Base-by-base conservation (phyloP, 2,113 vertebrate genomes). In the Oxyura jamaicensis region DNA sequence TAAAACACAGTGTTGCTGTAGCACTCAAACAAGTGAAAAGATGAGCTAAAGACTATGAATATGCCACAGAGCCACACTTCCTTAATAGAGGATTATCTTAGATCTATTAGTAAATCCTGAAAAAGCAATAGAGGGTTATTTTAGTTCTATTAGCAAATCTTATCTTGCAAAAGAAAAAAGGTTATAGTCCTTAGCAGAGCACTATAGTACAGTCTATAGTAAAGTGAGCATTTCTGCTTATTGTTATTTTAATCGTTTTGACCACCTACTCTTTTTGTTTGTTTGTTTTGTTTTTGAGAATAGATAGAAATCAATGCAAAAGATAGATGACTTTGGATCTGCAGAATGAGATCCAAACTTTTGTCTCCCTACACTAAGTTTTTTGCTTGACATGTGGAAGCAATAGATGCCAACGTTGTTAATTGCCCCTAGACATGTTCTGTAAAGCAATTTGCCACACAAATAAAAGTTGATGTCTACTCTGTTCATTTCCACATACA, bases 21-120 rank as follows among this genome's bases (percentile, higher is more conserved):
- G 69, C 53, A 91, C 77, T 72, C 11, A 16, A 72, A 84, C 26
- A 95, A 96, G 69, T 95, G 74, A 91, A 85, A 97, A 97, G 93
- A 77, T 52, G 76, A 94, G 83, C 80, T 84, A 48, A 94, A 96
- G 75, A 53, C 6, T 8, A 3, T 2, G 5, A 44, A 16, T n/a
- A 74, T 48, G 31, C 71, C 23, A 73, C 29, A 67, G 31, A 96
- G 53, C 44, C 52, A 90, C 25, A 2, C 13, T 75, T 59, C 73
- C 68, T 87, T 93, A 94, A 69, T 0, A 67, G 52, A 73, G 36
- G 17, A 74, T 72, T 77, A 66, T 44, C 83, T 82, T 77, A 73
- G 26, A 26, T 48, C 58, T 83, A 36, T 83, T 79, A 44, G 2
- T 7, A 75, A 75, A 72, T 63, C 42, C 60, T 82, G 39, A 53